phyloP scores from a whole-genome alignment of 2,113 vertebrate genomes.

The Natator depressus region DNA sequence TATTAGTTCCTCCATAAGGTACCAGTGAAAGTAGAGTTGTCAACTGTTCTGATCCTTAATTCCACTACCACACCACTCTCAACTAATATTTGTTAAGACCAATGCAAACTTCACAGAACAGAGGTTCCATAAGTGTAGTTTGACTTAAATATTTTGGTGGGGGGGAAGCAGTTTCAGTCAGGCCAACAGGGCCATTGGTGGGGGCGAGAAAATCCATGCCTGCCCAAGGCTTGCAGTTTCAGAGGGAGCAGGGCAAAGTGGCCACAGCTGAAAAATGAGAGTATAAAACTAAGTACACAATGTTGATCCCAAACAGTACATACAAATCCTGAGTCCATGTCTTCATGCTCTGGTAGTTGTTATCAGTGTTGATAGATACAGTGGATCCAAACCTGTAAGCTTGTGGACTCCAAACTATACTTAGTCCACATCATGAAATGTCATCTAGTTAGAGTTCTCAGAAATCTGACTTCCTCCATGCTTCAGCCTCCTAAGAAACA shows the following conservation, averaged over 20 bases:
- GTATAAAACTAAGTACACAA: background rate
- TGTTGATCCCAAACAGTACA: background rate
- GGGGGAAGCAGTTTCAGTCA: too few relatives aligned
- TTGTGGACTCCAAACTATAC: background rate
- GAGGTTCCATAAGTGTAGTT: background rate
- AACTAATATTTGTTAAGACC: background rate
- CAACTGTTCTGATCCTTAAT: background rate
- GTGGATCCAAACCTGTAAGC: background rate
- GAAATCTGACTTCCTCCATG: background rate
- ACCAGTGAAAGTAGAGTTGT: accelerated
- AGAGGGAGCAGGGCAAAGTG: background rate
- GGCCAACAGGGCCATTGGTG: too few relatives aligned
- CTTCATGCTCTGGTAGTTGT: accelerated
- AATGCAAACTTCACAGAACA: background rate
- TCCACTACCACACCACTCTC: background rate
- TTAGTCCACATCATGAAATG: background rate
- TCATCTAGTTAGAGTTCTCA: background rate
- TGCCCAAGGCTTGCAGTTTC: too few relatives aligned
- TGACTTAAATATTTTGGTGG: too few relatives aligned
- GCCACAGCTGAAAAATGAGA: background rate
- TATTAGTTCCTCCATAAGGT: accelerated
- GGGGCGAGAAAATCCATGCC: too few relatives aligned
- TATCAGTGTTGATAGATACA: accelerated
- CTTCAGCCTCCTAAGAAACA: conserved; percentile 2
- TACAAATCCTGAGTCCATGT: background rate